Evolutionary conservation across 2,888 invertebrate species (phyloP).

Genomic region (Drosophila mayaguana): DNA sequence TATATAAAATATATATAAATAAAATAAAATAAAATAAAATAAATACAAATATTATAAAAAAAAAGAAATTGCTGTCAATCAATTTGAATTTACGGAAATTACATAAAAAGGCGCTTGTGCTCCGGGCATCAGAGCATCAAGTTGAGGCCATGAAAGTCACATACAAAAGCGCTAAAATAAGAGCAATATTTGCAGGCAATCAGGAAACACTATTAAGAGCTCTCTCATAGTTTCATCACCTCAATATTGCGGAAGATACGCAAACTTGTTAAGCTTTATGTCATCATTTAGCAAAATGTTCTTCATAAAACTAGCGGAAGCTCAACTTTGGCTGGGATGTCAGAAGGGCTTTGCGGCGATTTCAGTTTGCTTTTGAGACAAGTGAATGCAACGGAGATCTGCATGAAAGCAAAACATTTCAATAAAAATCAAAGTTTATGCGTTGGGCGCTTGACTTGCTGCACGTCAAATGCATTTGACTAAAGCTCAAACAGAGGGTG

Average conservation of each 20-base stretch:
- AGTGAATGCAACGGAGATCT: slow-evolving; percentile 12
- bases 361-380: neutral
- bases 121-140: neutral
- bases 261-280: slow-evolving; percentile 5
- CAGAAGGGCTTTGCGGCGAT: neutral
- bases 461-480: slow-evolving; percentile 57
- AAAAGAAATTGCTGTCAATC: too few relatives aligned
- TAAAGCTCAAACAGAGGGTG: slow-evolving; percentile 1
- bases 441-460: slow-evolving; percentile 53
- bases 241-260: neutral
- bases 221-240: neutral
- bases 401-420: slow-evolving; percentile 15
- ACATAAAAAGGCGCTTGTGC: too few relatives aligned
- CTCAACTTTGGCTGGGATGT: slow-evolving; percentile 1
- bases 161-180: neutral
- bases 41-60: too few relatives aligned
- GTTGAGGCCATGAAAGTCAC: neutral
- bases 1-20: too few relatives aligned
- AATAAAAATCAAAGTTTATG: slow-evolving; percentile 69
- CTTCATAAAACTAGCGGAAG: neutral
- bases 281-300: slow-evolving; percentile 1
- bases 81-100: neutral
- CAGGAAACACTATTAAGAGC: neutral
- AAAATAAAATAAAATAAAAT: too few relatives aligned
- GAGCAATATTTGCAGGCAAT: neutral